Evolutionary conservation across 2,888 invertebrate species (phyloP), one percentile per base, ranked within the genome.

Genomic region (Yponomeuta evonymella): DNA sequence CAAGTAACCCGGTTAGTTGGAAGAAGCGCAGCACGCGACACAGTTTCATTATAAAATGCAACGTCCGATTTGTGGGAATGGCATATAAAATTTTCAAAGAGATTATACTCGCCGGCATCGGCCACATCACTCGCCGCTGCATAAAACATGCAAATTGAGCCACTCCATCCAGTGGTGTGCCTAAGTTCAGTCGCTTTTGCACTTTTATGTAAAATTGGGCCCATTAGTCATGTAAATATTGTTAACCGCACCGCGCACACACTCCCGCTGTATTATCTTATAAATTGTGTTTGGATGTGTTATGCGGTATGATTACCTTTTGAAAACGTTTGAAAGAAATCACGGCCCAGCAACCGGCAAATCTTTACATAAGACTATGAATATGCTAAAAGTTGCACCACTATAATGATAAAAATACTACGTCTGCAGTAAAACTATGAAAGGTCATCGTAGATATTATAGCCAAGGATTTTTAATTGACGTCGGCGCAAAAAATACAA

Each of bases 131-230:
- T 84, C 85, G 80, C 79, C 79, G 81, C 80, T 88, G 88, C 88
- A 91, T 92, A 89, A 90, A 89, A 88, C 87, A 92, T 92, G 91
- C 85, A 90, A 92, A 92, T 91, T 91, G 90, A 86, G 86, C 86
- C 89, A 90, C 90, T 90, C 89, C 87, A 79, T 83, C 89, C 87
- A 79, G 83, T 81, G 82, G 83, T 84, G 84, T 77, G 78, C 79
- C 88, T 87, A 88, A 89, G 89, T 86, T 87, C 86, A 84, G 84
- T 87, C 86, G 87, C 87, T 89, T 87, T 89, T 88, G 84, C 86
- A 88, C 85, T 90, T 90, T 89, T 89, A 87, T 89, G 85, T 87
- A 86, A 89, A 90, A 89, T 84, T 83, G 86, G 78, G 79, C 78
- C 85, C 81, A 88, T 89, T 89, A 88, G 83, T 84, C 87, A 88